Evolutionary conservation across 2,797 vertebrate genomes (phyloP), one percentile per base, ranked within the genome.

Genomic region (Coregonus sp.): DNA sequence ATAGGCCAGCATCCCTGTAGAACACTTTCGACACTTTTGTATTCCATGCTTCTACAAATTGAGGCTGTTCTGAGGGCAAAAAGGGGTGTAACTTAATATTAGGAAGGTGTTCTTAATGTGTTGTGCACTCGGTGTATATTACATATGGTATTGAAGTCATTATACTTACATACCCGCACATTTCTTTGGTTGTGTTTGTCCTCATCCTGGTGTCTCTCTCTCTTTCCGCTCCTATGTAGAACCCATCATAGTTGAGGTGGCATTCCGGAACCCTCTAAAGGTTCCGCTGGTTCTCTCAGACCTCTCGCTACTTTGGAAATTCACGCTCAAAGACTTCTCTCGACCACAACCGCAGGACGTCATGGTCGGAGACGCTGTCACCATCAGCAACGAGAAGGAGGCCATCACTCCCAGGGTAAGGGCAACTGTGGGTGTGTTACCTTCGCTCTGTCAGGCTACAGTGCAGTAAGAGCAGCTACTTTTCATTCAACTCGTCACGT

Each of bases 231-330:
- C 40, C 40, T 12, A 12, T 47, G 40, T 47, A 99, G 98, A 99
- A 76, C 98, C 97, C 18, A 92, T 99, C 86, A 96, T 96, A 61
- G 96, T 99, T 74, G 98, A 99, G 94, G 93, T 99, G 84, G 95
- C 93, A 3, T 96, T 99, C 88, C 95, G 94, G 90, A 99, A 99
- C 83, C 97, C 98, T 70, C 87, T 99, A 78, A 98, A 98, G 88
- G 95, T 99, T 90, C 92, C 96, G 1, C 92, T 99, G 81, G 87
- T 93, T 81, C 90, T 99, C 85, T 96, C 96, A 15, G 94, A 96
- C 76, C 92, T 99, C 68, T 97, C 95, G 0, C 92, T 99, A 65
- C 92, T 98, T 31, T 99, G 98, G 97, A 98, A 94, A 82, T 99
- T 99, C 89, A 94, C 95, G 1, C 87, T 90, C 15, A 95, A 95